Evolutionary conservation across 2,113 vertebrate genomes (phyloP).

Genomic region (Halichoeres trimaculatus): DNA sequence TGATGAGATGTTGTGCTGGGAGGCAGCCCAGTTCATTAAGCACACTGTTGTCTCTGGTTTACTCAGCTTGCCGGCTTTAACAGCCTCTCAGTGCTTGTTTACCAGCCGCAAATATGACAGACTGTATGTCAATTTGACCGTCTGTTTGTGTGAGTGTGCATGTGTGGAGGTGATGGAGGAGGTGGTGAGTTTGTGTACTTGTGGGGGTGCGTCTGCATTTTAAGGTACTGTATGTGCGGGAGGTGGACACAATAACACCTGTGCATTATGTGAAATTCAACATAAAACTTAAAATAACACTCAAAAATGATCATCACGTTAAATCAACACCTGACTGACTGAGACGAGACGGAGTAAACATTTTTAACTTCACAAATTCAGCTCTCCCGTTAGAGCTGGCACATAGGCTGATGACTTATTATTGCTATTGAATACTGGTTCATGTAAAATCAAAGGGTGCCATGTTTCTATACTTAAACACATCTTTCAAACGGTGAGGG

Average conservation of each 20-base stretch:
- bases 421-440: too few species aligned
- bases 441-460: too few species aligned
- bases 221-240: constrained; percentile 31
- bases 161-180: constrained; percentile 64
- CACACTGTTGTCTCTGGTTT: constrained; percentile 76
- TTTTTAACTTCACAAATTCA: constrained; percentile 4
- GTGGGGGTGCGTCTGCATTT: constrained; percentile 52
- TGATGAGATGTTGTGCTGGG: constrained; percentile 81
- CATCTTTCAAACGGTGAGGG: too few species aligned
- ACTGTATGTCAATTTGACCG: constrained; percentile 80
- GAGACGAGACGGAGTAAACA: background rate
- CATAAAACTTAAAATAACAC: constrained; percentile 31
- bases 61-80: constrained; percentile 81
- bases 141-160: constrained; percentile 74
- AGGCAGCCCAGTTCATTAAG: constrained; percentile 81
- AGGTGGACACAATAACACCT: constrained; percentile 55
- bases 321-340: constrained; percentile 28
- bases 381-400: background rate
- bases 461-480: too few species aligned
- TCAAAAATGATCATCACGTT: constrained; percentile 21
- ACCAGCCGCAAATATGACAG: constrained; percentile 81
- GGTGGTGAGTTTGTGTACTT: constrained; percentile 43
- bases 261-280: constrained; percentile 33
- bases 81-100: constrained; percentile 76
- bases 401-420: background rate